A percentile compares a stretch with the other conserved stretches of the same genome.
Conservation (phyloP, 2,113 vertebrate genomes). For the Campylorhamphus procurvoides region DNA sequence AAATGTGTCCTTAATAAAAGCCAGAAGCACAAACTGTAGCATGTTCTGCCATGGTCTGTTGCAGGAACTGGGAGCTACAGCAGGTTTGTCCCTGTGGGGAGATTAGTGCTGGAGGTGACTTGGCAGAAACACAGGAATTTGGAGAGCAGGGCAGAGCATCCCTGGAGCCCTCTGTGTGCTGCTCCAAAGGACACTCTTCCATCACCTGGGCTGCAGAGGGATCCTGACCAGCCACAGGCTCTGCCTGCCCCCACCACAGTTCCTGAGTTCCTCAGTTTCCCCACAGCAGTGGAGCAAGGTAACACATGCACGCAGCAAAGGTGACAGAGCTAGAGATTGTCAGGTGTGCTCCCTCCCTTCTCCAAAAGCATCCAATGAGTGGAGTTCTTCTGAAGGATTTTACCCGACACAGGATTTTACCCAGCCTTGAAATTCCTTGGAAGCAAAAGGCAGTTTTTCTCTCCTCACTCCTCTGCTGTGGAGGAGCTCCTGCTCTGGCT, state of each 20-base stretch:
- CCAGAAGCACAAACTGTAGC: background rate
- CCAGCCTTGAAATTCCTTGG: background rate
- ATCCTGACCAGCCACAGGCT: background rate
- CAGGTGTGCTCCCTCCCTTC: background rate
- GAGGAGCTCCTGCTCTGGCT: background rate
- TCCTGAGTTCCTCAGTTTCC: background rate
- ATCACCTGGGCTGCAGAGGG: background rate
- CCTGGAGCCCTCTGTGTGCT: background rate
- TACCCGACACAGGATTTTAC: background rate
- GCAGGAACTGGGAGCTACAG: background rate
- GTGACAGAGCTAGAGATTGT: background rate
- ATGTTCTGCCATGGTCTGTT: background rate
- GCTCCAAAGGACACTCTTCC: background rate
- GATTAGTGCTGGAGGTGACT: background rate
- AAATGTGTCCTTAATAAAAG: slow-evolving; percentile 22
- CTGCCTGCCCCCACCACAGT: background rate
- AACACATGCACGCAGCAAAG: accelerated
- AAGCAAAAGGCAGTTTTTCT: background rate
- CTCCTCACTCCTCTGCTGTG: background rate
- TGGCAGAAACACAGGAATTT: background rate
- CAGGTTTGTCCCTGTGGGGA: background rate
- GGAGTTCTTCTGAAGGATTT: background rate
- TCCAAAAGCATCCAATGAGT: accelerated
- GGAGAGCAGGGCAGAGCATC: background rate
- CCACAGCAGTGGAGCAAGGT: background rate